A percentile compares a stretch with the other conserved stretches of the same genome.
phyloP scores from a whole-genome alignment of 2,888 invertebrate genomes.

The Arctia plantaginis region DNA sequence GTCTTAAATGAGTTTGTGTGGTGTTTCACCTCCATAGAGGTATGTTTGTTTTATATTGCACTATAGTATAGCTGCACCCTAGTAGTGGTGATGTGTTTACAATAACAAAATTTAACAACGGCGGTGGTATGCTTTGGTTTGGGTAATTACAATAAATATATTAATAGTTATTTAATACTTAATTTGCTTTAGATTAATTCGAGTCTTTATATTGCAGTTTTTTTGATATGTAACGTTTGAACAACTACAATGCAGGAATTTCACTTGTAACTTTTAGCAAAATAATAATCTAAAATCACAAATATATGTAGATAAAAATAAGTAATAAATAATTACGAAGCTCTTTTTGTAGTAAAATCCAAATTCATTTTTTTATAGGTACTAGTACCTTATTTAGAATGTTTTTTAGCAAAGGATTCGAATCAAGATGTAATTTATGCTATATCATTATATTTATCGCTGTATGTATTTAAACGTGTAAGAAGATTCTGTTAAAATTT shows the following conservation, averaged over 20 bases:
- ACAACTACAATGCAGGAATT: background rate
- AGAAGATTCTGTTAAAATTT: background rate
- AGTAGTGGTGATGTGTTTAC: slow-evolving; percentile 42
- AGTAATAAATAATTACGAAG: background rate
- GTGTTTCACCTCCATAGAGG: slow-evolving; percentile 30
- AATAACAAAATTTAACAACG: slow-evolving; percentile 48
- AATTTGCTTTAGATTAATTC: background rate
- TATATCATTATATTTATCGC: background rate
- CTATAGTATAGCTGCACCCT: slow-evolving; percentile 43
- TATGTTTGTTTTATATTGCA: slow-evolving; percentile 51
- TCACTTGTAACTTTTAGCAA: background rate
- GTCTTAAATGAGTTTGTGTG: background rate
- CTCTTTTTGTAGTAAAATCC: no score
- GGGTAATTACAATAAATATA: slow-evolving; percentile 21
- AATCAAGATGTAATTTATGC: no score
- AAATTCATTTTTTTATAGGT: no score
- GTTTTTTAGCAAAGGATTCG: no score
- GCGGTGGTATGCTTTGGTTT: slow-evolving; percentile 44
- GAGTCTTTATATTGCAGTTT: background rate
- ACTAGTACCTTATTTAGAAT: no score
- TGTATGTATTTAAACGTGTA: background rate
- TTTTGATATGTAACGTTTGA: background rate
- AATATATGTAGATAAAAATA: background rate
- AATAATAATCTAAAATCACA: background rate
- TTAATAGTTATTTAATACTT: slow-evolving; percentile 1